Percentiles rank a stretch among this genome's conserved stretches.
These are phyloP conservation scores for Gymnothorax reevesii DNA, from an alignment of 2,797 vertebrate species.

Conservation along the genomic window DNA sequence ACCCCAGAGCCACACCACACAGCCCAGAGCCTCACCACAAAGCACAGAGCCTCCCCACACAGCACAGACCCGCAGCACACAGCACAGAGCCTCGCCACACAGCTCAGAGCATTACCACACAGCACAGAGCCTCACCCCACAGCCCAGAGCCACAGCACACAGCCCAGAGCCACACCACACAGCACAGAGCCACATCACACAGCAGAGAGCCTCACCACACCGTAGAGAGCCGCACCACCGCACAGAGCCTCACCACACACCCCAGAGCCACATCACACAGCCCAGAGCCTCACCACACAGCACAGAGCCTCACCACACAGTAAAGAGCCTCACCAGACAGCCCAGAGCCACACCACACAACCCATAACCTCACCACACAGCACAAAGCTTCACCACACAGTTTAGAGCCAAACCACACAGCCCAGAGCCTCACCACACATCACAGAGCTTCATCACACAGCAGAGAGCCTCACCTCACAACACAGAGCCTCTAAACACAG, in stretches of 20 bases:
- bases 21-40: neutral
- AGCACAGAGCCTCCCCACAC: no score
- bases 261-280: constrained; percentile 28
- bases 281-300: neutral
- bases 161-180: no score
- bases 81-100: neutral
- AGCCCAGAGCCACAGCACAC: neutral
- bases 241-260: no score
- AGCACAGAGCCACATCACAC: constrained; percentile 29
- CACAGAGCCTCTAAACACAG: no score
- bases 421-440: no score
- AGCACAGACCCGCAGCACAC: constrained; percentile 28
- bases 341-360: neutral
- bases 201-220: neutral
- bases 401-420: no score
- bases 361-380: no score
- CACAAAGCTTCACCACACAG: constrained; percentile 28
- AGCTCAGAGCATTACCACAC: no score
- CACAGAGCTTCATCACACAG: constrained; percentile 28
- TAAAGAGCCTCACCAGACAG: constrained; percentile 27
- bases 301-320: no score
- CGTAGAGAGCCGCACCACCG: no score
- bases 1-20: constrained; percentile 29
- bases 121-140: constrained; percentile 29
- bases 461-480: no score